Percentiles rank a stretch among this genome's conserved stretches.
phyloP scores from a whole-genome alignment of 2,113 vertebrate genomes.

The Zosterops hypoxanthus region DNA sequence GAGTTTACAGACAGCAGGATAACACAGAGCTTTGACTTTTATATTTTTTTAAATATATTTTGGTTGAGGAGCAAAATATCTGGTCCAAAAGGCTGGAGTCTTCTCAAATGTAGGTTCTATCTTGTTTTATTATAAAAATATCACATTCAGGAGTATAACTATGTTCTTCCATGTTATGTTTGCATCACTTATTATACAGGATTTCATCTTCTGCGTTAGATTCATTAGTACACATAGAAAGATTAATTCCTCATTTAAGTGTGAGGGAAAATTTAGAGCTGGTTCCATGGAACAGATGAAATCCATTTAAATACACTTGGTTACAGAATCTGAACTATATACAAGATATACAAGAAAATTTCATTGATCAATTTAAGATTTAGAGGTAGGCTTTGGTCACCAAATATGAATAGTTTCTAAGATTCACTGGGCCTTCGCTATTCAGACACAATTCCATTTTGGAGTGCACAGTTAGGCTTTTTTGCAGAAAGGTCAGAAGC shows the following conservation, averaged over 20 bases:
- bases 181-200: not conserved
- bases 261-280: not conserved
- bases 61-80: constrained; percentile 50
- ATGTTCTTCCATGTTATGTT: not conserved
- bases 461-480: not conserved
- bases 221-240: not conserved
- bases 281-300: not conserved
- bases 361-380: not conserved
- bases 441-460: not conserved
- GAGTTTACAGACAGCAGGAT: constrained; percentile 58
- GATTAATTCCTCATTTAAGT: not conserved
- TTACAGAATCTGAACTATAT: not conserved
- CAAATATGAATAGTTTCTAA: not conserved
- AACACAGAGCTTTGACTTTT: constrained; percentile 31
- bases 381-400: not conserved
- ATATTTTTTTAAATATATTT: not conserved
- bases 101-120: not conserved
- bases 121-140: not conserved
- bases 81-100: constrained; percentile 11
- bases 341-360: not conserved
- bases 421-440: not conserved
- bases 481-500: not conserved
- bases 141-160: not conserved
- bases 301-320: not conserved
- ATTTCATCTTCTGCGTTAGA: not conserved